These are phyloP conservation scores for Acanthurus tractus DNA, from an alignment of 2,797 vertebrate genomes.

Conservation along the genomic window DNA sequence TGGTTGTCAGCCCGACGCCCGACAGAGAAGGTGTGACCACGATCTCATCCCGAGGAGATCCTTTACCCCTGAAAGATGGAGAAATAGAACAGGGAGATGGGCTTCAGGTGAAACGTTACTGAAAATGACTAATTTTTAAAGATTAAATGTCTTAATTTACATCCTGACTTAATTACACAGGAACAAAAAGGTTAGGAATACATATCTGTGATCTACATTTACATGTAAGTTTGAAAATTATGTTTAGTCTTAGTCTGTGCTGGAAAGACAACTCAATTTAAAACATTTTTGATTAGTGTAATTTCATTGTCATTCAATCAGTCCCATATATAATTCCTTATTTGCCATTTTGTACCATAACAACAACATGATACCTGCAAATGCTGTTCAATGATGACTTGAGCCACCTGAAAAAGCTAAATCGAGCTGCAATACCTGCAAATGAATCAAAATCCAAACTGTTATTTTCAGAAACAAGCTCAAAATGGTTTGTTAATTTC, in stretches of 20 bases:
- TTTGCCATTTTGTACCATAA: background rate
- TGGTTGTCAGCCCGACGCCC: constrained; percentile 90
- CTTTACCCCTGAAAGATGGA: constrained; percentile 81
- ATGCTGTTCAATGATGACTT: constrained; percentile 82
- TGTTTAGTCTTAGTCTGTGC: background rate
- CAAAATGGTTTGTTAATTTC: background rate
- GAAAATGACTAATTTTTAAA: background rate
- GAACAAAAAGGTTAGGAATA: background rate
- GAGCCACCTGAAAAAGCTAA: constrained; percentile 94
- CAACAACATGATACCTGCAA: constrained; percentile 86
- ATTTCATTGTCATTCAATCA: background rate
- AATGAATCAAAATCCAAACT: constrained; percentile 51
- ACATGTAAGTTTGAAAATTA: too few species aligned
- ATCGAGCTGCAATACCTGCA: constrained; percentile 91
- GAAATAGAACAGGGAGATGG: background rate
- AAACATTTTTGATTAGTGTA: background rate
- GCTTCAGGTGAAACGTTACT: background rate
- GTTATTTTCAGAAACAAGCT: background rate
- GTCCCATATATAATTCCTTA: background rate
- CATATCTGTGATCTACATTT: too few species aligned
- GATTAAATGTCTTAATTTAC: background rate
- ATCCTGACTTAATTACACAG: background rate
- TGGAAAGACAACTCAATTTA: background rate
- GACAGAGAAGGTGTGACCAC: constrained; percentile 91
- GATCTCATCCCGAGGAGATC: constrained; percentile 85